Percentiles rank a stretch among this genome's conserved stretches.
phyloP scores from a whole-genome alignment of 2,888 invertebrate genomes.

The Sinopyrophorus schimmeli region DNA sequence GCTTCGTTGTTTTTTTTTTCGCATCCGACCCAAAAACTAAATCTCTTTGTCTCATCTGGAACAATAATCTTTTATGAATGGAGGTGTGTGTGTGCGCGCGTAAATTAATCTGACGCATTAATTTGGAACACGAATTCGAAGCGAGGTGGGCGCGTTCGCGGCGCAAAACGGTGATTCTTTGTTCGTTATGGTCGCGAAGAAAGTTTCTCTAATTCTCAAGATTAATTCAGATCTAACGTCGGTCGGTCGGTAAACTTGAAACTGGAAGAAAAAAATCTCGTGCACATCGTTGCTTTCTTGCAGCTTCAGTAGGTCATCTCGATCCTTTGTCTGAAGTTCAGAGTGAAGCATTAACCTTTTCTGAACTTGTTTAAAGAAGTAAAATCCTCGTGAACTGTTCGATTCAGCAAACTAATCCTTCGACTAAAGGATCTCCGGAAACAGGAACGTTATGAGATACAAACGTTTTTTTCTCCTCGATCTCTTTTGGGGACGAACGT shows the following conservation, averaged over 20 bases:
- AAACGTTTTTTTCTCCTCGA: not conserved
- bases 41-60: too few relatives aligned
- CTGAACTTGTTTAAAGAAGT: slow-evolving; percentile 30
- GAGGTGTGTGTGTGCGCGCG: too few relatives aligned
- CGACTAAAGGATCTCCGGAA: slow-evolving; percentile 7
- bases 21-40: too few relatives aligned
- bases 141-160: not conserved
- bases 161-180: too few relatives aligned
- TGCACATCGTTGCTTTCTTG: slow-evolving; percentile 31
- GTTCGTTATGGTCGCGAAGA: not conserved
- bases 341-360: slow-evolving; percentile 46
- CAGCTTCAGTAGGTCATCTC: slow-evolving; percentile 37
- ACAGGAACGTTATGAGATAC: too few relatives aligned
- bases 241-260: slow-evolving; percentile 26
- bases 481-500: not conserved
- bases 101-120: too few relatives aligned
- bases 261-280: slow-evolving; percentile 26
- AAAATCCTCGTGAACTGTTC: slow-evolving; percentile 26
- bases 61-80: too few relatives aligned
- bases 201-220: slow-evolving; percentile 14
- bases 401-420: slow-evolving; percentile 14
- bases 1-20: too few relatives aligned
- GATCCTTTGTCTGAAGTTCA: slow-evolving; percentile 47
- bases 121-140: too few relatives aligned
- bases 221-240: slow-evolving; percentile 18